Conservation (phyloP, 2,113 vertebrate species). For the Genyomyrus donnyi region DNA sequence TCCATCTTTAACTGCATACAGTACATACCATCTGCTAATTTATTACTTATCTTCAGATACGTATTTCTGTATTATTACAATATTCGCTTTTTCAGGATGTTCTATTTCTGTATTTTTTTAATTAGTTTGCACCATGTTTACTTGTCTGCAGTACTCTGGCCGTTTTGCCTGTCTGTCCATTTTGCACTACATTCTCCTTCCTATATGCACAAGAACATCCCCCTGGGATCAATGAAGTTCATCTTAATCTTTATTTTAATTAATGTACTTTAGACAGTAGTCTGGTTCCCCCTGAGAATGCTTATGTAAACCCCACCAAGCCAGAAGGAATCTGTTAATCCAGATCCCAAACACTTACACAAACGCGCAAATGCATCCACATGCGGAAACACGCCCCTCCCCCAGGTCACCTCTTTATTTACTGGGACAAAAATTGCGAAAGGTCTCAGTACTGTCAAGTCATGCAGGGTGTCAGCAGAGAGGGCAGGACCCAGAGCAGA, state of each 20-base stretch:
- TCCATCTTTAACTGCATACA: background rate
- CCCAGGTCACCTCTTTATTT: background rate
- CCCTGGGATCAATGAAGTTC: background rate
- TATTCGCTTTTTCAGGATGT: background rate
- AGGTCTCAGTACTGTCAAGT: background rate
- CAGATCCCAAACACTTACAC: background rate
- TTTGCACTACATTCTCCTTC: background rate
- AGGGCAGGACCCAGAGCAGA: background rate
- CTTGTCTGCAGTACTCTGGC: background rate
- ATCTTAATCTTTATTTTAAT: background rate
- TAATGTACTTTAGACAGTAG: background rate
- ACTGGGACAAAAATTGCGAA: background rate
- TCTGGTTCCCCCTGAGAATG: background rate
- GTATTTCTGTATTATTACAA: too few species aligned
- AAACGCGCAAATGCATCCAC: background rate
- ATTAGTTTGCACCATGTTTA: background rate
- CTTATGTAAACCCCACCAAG: background rate
- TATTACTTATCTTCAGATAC: background rate
- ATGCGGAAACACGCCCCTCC: background rate
- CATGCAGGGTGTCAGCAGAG: background rate
- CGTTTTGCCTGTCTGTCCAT: background rate
- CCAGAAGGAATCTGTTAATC: background rate
- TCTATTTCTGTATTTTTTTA: background rate
- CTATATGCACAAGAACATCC: background rate
- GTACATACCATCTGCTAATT: background rate